These are phyloP conservation scores for Petrolisthes cinctipes DNA, from an alignment of 2,888 invertebrate species.

Conservation along the genomic window DNA sequence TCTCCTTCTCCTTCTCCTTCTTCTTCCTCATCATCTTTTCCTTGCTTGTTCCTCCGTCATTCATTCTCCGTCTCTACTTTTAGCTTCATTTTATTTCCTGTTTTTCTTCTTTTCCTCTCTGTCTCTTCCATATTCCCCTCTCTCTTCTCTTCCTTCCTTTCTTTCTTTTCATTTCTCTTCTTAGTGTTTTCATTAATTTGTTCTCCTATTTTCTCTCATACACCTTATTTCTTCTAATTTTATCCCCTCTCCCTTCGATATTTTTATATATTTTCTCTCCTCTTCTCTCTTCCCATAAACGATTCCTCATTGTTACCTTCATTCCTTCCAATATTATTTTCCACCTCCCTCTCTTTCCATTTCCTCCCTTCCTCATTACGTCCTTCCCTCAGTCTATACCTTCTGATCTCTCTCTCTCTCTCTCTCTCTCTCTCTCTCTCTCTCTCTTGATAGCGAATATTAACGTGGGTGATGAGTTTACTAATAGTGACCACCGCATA, in stretches of 20 bases:
- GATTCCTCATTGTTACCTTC: too few species aligned
- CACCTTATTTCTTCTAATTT: neutral
- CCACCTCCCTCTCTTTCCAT: neutral
- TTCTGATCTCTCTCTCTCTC: neutral
- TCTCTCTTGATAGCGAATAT: too few species aligned
- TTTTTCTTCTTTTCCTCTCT: neutral
- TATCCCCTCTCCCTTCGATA: neutral
- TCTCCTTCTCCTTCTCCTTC: neutral
- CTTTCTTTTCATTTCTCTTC: neutral
- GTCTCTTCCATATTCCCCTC: neutral
- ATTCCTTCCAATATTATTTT: neutral
- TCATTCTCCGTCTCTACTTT: neutral
- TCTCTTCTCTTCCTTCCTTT: neutral
- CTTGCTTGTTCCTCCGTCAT: neutral
- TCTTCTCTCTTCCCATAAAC: neutral
- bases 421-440: slow-evolving; percentile 14
- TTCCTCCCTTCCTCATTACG: neutral
- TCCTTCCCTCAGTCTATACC: neutral
- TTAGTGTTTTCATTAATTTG: neutral
- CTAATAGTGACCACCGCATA: too few species aligned
- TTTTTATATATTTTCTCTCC: neutral
- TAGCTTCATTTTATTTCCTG: neutral
- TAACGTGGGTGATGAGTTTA: too few species aligned
- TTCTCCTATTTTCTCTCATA: neutral
- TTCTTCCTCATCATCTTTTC: neutral